Base-by-base conservation (phyloP, 23 tunicate species). In the Aplidium turbinatum region DNA sequence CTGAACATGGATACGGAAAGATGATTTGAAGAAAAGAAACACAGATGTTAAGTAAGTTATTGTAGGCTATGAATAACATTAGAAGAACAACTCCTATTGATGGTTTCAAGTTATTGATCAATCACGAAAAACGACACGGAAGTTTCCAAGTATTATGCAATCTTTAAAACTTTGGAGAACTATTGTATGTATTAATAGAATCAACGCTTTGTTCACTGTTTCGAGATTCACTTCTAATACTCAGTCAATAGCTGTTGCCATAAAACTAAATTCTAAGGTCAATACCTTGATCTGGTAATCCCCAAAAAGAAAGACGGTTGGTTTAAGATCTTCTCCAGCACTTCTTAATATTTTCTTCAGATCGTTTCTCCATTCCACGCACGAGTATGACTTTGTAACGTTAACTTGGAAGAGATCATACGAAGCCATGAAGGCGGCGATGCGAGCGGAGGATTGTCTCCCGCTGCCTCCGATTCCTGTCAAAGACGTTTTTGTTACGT, bases 401-500 rank as follows among this genome's bases (percentile, higher is more conserved):
- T 88, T 88, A 20, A 88, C 96, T 65, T 79, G 86, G 68, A 88
- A 81, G 3, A 88, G 77, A 16, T 81, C 96, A 45, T 50, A 88
- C 31, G 85, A 86, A 4, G 85, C 87, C 87, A 88, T 88, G 35
- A 88, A 88, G 3, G 96, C 87, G 18, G 96, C 96, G 20, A 88
- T 68, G 25, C 86, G 53, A 20, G 96, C 83, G 11, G 96, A 88
- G 11, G 96, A 88, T 69, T 88, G 96, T 50, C 96, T 69, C 3
- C 96, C 96, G 68, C 96, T 88, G 26, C 96, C 96, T 33, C 96
- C 96, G 29, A 88, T 88, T 31, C 96, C 96, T 88, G 46, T 0
- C 33, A 34, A 35, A 69, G n/a, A n/a, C n/a, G n/a, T n/a, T n/a
- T n/a, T n/a, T n/a, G n/a, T n/a, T n/a, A n/a, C n/a, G n/a, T n/a